Evolutionary conservation across 2,888 invertebrate genomes (phyloP), one percentile per base, ranked within the genome.

Genomic region (Halictus quadricinctus): DNA sequence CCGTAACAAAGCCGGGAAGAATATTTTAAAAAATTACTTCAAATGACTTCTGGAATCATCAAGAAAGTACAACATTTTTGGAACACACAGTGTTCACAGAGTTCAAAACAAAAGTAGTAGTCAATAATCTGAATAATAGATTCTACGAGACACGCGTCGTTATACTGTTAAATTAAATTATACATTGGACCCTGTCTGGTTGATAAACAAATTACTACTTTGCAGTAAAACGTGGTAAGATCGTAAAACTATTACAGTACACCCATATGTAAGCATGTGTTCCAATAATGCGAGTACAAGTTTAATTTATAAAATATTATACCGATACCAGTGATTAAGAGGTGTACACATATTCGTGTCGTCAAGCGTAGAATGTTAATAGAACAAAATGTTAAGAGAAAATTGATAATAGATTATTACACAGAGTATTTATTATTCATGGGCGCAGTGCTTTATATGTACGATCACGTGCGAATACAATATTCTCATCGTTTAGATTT

Each of bases 401-500:
- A 69, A 69, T 41, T 41, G 41, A 41, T 41, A 69, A 18, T 4
- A 21, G 21, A 12, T 8, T 12, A 1, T 41, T 10, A 4, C 21
- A 36, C 21, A 1, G 41, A 41, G 36, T 41, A 21, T 41, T 41
- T 41, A 5, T 18, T 69, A 41, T 21, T n/a, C 13, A n/a, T 70
- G 7, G 41, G 8, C 21, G 18, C 18, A 21, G 4, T 18, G 21
- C 8, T 29, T 36, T 8, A 3, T 18, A 54, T 54, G 8, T 36
- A 36, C 21, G 41, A 66, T 66, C 66, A 66, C 36, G 66, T 41
- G 18, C 18, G 18, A 66, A 41, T 66, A 21, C 66, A 66, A 29
- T 66, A 66, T 66, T 29, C 66, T 66, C 41, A 41, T 66, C 36
- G 21, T 36, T 12, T 21, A 25, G 48, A 83, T 83, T 82, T 82